A percentile compares a stretch with the other conserved stretches of the same genome.
Evolutionary conservation across 2,797 vertebrate species (phyloP).

Genomic region (Coranthus polyacanthus): DNA sequence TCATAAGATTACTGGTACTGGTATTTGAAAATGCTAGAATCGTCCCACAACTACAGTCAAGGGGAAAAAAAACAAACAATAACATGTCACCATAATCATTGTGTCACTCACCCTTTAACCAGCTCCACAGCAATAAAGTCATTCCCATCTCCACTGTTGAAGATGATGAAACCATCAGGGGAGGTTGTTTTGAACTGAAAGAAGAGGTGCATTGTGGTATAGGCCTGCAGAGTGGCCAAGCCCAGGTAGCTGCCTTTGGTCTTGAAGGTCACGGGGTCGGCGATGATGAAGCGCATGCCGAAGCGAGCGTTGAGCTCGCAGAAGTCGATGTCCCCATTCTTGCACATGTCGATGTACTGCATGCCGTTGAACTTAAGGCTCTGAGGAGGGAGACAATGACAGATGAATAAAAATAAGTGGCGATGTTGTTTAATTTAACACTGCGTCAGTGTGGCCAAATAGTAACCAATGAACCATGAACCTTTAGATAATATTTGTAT

Average conservation of each 20-base stretch:
- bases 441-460: no score
- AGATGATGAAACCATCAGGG: conserved; percentile 95
- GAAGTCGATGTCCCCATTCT: conserved; percentile 98
- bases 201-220: conserved; percentile 98
- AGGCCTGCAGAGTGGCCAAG: conserved; percentile 95
- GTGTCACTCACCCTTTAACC: conserved; percentile 92
- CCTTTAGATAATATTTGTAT: no score
- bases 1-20: conserved; percentile 10
- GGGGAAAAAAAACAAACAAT: conserved; percentile 14
- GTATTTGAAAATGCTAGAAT: conserved; percentile 1
- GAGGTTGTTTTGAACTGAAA: conserved; percentile 99
- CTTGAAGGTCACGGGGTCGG: conserved; percentile 96
- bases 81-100: neutral
- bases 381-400: conserved; percentile 65
- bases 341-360: conserved; percentile 98
- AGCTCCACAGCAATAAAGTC: conserved; percentile 97
- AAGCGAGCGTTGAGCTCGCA: conserved; percentile 97
- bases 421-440: conserved; percentile 5
- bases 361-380: conserved; percentile 97
- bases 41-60: neutral
- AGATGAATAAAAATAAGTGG: neutral
- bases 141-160: conserved; percentile 97
- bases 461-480: no score
- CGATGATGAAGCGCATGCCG: conserved; percentile 95
- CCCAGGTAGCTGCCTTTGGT: conserved; percentile 97